Base-by-base conservation (phyloP, 2,888 invertebrate genomes). In the Dicyrtomina minuta region DNA sequence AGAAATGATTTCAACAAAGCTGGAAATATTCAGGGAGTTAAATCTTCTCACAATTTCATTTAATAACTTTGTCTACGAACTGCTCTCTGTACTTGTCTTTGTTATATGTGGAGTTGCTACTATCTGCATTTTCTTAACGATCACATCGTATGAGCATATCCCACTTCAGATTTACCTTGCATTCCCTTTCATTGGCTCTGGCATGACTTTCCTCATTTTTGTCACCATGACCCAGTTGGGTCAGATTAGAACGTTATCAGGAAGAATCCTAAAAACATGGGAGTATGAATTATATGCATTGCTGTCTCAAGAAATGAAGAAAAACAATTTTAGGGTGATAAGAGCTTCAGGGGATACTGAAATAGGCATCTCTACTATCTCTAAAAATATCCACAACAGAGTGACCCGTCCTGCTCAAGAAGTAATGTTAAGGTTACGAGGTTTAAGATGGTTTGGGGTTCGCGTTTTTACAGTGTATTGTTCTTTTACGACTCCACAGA, bases 171-270 rank as follows among this genome's bases (percentile, higher is more conserved):
- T 62, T 27, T 62, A 62, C 26, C 2, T 62, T 17, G 6, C 26
- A 1, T 62, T 62, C 53, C 51, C 64, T 5, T n/a, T 39, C 5
- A 10, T 64, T n/a, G 20, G 41, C 2, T 1, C 2, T 8, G 17
- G 33, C 2, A 5, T 64, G n/a, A 26, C 51, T 22, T 53, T 64
- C 20, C 17, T 46, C 20, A 64, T 64, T 22, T 64, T 49, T 41
- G 64, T 64, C 53, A 64, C 49, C 6, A 51, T 64, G 8, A 22
- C 27, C n/a, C 64, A 64, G 17, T 20, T 64, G n/a, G 64, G 53
- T 10, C 49, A 53, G 17, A 64, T 64, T 4, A 10, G 41, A 17
- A 39, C 5, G 20, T 5, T 22, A 3, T 20, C 53, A 2, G 26
- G 12, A 13, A n/a, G 39, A 15, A 1, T 58, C 2, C 17, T 39